phyloP scores from a whole-genome alignment of 2,888 invertebrate species.

The Colostygia pectinataria region DNA sequence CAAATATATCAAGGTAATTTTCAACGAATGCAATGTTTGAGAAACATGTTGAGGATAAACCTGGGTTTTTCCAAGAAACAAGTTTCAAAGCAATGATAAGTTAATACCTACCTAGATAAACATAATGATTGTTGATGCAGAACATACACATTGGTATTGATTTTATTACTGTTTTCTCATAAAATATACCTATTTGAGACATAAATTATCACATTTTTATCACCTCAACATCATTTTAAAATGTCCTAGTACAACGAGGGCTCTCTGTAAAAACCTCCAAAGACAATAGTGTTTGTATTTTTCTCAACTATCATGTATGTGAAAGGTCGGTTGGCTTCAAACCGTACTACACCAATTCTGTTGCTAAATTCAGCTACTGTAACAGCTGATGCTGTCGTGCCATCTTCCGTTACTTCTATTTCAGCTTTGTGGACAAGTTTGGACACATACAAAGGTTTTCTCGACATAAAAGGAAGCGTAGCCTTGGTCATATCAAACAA shows the following conservation, averaged over 20 bases:
- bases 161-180: conserved; percentile 3
- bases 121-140: not conserved
- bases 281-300: conserved; percentile 70
- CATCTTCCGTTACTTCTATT: conserved; percentile 89
- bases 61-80: conserved; percentile 19
- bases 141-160: no score
- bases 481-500: conserved; percentile 77
- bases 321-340: conserved; percentile 86
- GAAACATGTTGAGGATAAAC: conserved; percentile 7
- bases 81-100: conserved; percentile 20
- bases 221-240: not conserved
- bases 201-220: no score
- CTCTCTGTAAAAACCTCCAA: conserved; percentile 66
- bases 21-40: conserved; percentile 6
- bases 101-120: not conserved
- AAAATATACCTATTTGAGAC: not conserved
- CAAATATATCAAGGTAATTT: conserved; percentile 3
- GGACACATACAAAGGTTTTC: conserved; percentile 79
- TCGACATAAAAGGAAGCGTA: conserved; percentile 70
- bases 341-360: conserved; percentile 80
- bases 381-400: conserved; percentile 86
- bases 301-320: conserved; percentile 87
- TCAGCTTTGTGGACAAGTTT: conserved; percentile 87
- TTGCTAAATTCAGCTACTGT: conserved; percentile 77
- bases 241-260: conserved; percentile 58